Base-by-base conservation (phyloP, 2,797 vertebrate genomes). In the Lithobates sylvaticus region DNA sequence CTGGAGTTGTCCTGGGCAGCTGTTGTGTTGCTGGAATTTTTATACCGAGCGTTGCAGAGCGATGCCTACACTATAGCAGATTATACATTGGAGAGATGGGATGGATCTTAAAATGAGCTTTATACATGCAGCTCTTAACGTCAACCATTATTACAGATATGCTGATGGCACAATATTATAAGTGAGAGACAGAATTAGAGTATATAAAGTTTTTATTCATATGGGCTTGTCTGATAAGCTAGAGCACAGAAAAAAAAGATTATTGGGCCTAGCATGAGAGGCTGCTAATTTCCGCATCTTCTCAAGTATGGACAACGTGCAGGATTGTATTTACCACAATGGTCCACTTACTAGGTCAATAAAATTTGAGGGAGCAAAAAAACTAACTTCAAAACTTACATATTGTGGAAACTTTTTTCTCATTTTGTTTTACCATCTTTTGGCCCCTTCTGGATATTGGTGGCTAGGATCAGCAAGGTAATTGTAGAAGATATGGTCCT, bases 21-120 rank as follows among this genome's bases (percentile, higher is more conserved):
- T 87, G 85, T 87, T 87, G 80, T 36, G 81, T 78, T 78, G 39
- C 47, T 70, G 71, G 54, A 61, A 65, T 64, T 87, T 87, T 83
- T 87, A 83, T 78, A 78, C 73, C 69, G 74, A 61, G 78, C 71
- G 42, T 70, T 78, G 77, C 79, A 78, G 69, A 72, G 58, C 34
- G 78, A 82, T 77, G 76, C 83, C 64, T 76, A 58, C 68, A 83
- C 39, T 73, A 50, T 74, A 58, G 81, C 80, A 78, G 85, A 78
- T 87, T 87, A 83, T 83, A 73, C 85, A 78, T 87, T 58, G 72
- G 85, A 87, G 85, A 87, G 69, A 83, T 61, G 18, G 81, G 71
- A 74, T 77, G 54, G 47, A 72, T 74, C 26, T 74, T 65, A 83
- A 78, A 83, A 82, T 69, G 65, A 83, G 85, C 67, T 67, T 50